Base-by-base conservation (phyloP, 2,888 invertebrate species). In the Pyrrhosoma nymphula region DNA sequence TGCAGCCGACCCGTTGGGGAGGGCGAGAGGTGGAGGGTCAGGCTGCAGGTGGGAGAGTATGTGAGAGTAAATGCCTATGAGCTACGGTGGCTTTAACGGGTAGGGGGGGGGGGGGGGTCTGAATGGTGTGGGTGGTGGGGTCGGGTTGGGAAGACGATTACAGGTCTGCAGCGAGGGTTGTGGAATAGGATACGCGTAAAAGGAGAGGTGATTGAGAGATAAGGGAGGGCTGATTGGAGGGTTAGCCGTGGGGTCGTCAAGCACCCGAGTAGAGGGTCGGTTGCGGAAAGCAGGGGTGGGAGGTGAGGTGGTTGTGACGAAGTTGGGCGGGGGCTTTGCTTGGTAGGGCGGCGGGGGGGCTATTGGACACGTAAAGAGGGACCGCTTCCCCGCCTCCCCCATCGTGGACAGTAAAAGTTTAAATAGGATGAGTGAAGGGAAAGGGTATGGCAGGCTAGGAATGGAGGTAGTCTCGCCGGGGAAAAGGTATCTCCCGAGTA, bases 201-300 rank as follows among this genome's bases (percentile, higher is more conserved):
- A 93, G 93, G 93, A 63, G 69, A 69, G 39, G 93, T 93, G 93
- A 93, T 93, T 93, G 69, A 91, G 93, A 75, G 93, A 93, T 69
- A 93, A 69, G 69, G 69, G 93, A 93, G 47, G 93, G 47, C 69
- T 93, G 93, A 93, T 93, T 93, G 93, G 93, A 93, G 93, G 89
- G 89, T 89, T 89, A 89, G 89, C 56, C 18, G 55, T 39, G 47
- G 47, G 60, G 89, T 35, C 55, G 89, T n/a, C 35, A 89, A 89
- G 56, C 89, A 56, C 56, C 55, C 0, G 88, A 20, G 18, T 16
- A 0, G 60, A 60, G 88, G 55, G 88, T 39, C 23, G 23, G 88
- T 39, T 39, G 55, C 39, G 89, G 89, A 20, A 55, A 82, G 35
- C 47, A 39, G 55, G 89, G 20, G 23, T 23, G 16, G 89, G 55